Evolutionary conservation across 2,797 vertebrate genomes (phyloP), one percentile per base, ranked within the genome.

Genomic region (Danio jaintianensis): DNA sequence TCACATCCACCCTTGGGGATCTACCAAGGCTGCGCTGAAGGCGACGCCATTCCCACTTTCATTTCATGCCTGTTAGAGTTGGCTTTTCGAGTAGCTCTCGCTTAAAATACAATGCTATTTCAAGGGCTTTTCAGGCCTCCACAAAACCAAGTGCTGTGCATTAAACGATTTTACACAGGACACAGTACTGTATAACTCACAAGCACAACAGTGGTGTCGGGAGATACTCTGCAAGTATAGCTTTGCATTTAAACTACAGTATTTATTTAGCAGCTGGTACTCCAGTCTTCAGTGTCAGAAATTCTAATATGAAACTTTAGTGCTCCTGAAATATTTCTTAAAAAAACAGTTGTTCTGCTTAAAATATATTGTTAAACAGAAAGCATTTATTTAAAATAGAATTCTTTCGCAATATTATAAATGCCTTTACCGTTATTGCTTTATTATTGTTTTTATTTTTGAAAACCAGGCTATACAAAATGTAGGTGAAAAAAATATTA

Each of bases 11-110:
- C 29, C 78, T 85, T 12, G 75, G 81, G 87, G 86, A 91, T 84
- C 88, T 89, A 88, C 86, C 90, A 88, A 91, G 77, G 75, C 58
- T 86, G 84, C 47, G 85, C 87, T 71, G 56, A 40, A 79, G 43
- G 43, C 45, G 36, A 29, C 6, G 36, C 82, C 88, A 86, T 88
- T 89, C 47, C 75, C 29, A 79, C 86, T 89, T 91, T 92, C 84
- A 92, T 92, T 91, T 92, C 91, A 92, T 89, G 91, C 83, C 85
- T 91, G 89, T 92, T 92, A 90, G 87, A 87, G 89, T 86, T 88
- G 85, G 84, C 85, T 90, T 86, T 88, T 88, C 69, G 13, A 81
- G 71, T 83, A 86, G 86, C 86, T 85, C 75, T 80, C 76, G 76
- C 85, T 89, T 62, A 66, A 80, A 75, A 77, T 62, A 63, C 67